Evolutionary conservation across 2,888 invertebrate species (phyloP).

Genomic region (Chaitophorus viminalis): DNA sequence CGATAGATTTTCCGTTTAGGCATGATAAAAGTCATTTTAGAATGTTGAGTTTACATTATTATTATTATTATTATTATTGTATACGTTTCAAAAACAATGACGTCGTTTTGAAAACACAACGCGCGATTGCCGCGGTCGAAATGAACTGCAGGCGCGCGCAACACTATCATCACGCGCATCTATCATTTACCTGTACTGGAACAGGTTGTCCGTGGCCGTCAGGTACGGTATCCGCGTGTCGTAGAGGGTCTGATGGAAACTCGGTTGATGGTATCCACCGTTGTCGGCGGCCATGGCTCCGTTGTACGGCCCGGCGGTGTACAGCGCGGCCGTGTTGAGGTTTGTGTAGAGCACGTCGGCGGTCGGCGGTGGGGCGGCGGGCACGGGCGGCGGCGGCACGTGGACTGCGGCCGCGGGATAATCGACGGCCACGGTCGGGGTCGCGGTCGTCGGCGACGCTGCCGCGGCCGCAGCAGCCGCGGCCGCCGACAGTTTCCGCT

Average conservation of each 20-base stretch:
- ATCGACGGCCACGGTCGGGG: constrained; percentile 73
- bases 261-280: constrained; percentile 51
- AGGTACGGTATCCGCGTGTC: constrained; percentile 76
- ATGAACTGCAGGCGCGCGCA: too few relatives aligned
- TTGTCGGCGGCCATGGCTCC: constrained; percentile 70
- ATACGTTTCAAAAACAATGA: too few relatives aligned
- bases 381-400: constrained; percentile 78
- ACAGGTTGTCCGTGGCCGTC: constrained; percentile 83
- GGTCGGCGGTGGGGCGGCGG: constrained; percentile 68
- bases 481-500: constrained; percentile 73
- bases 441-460: constrained; percentile 71
- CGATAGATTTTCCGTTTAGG: too few relatives aligned
- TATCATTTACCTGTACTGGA: constrained; percentile 79
- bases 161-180: too few relatives aligned
- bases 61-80: too few relatives aligned
- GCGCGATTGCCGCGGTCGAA: too few relatives aligned
- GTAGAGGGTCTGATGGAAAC: constrained; percentile 72
- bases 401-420: constrained; percentile 76
- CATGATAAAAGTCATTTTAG: too few relatives aligned
- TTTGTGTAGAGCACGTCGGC: constrained; percentile 66
- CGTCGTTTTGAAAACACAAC: neutral
- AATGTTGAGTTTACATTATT: too few relatives aligned
- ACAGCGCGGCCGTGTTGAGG: constrained; percentile 73
- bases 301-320: constrained; percentile 70
- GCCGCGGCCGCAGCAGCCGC: constrained; percentile 69